Percentiles rank a stretch among this genome's conserved stretches.
Evolutionary conservation across 2,888 invertebrate species (phyloP).

Genomic region (Ditula angustiorana): DNA sequence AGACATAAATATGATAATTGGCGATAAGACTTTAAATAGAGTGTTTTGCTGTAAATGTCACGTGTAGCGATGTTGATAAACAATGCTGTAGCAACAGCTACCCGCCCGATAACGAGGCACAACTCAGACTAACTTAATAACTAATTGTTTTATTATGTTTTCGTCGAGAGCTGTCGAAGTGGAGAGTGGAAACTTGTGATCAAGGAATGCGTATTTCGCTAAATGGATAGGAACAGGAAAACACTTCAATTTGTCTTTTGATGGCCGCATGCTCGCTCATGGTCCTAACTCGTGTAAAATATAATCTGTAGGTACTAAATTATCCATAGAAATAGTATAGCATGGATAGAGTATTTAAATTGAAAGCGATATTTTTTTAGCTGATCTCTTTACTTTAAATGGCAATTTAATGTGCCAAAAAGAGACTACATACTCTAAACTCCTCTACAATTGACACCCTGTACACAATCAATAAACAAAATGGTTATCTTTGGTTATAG

Average conservation of each 20-base stretch:
- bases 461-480: too few species aligned
- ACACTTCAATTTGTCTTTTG: neutral
- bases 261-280: neutral
- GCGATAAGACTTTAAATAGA: neutral
- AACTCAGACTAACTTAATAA: neutral
- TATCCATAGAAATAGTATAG: too few species aligned
- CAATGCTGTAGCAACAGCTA: neutral
- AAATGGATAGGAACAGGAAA: neutral
- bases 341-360: too few species aligned
- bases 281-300: too few species aligned
- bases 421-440: too few species aligned
- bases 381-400: too few species aligned
- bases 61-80: neutral
- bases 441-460: too few species aligned
- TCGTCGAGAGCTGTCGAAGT: neutral
- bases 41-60: neutral
- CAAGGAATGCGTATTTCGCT: neutral
- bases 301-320: too few species aligned
- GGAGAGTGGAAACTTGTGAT: neutral
- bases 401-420: too few species aligned
- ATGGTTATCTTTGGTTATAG: too few species aligned
- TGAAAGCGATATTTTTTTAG: too few species aligned
- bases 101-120: neutral
- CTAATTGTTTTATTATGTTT: neutral
- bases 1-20: too few species aligned